A percentile compares a stretch with the other conserved stretches of the same genome.
phyloP scores from a whole-genome alignment of 1,140 invertebrate genomes.

The Armadillidium nasatum region DNA sequence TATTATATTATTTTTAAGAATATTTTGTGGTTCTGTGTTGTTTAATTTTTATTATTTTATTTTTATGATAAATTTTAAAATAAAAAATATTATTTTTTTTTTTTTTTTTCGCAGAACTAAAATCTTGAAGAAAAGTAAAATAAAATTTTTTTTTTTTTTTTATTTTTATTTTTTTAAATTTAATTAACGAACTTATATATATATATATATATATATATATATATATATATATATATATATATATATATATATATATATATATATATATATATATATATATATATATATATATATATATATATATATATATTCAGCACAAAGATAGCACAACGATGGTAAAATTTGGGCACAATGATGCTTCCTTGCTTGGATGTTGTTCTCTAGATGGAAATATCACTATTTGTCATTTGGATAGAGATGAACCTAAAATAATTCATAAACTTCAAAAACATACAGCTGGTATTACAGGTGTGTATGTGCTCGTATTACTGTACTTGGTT shows the following conservation, averaged over 20 bases:
- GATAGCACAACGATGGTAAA: conserved; percentile 73
- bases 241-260: not conserved
- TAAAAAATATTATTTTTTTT: too few relatives aligned
- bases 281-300: conserved; percentile 1
- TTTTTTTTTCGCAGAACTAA: too few relatives aligned
- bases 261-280: conserved; percentile 5
- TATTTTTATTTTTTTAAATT: too few relatives aligned
- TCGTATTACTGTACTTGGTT: conserved; percentile 5
- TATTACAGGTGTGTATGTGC: conserved; percentile 60
- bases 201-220: conserved; percentile 1
- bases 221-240: not conserved
- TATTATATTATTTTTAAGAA: too few relatives aligned
- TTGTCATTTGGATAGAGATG: conserved; percentile 66
- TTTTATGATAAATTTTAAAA: too few relatives aligned
- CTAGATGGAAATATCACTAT: conserved; percentile 74
- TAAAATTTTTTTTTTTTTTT: too few relatives aligned
- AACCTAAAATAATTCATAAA: conserved; percentile 65
- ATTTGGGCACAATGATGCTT: conserved; percentile 82
- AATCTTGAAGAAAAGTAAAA: too few relatives aligned
- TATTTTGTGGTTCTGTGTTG: too few relatives aligned
- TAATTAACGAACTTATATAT: too few relatives aligned
- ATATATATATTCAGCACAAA: conserved; percentile 58
- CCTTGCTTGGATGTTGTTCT: conserved; percentile 72
- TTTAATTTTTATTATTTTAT: too few relatives aligned
- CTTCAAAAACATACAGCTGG: conserved; percentile 69